Evolutionary conservation across 2,113 vertebrate genomes (phyloP).

Genomic region (Aplodontia rufa): DNA sequence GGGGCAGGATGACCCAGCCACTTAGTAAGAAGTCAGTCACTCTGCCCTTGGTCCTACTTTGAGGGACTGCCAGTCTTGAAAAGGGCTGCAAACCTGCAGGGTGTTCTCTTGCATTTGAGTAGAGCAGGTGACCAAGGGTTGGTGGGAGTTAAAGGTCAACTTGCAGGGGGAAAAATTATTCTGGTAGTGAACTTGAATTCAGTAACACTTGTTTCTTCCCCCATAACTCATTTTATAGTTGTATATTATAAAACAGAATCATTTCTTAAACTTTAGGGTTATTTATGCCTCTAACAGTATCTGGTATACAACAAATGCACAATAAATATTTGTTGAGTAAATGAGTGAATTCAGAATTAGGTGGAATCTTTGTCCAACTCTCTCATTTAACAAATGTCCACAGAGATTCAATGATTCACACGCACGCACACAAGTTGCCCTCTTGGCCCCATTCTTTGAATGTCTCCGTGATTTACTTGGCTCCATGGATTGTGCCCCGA

Average conservation of each 20-base stretch:
- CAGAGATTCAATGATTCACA: accelerated
- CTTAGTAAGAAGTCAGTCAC: not conserved
- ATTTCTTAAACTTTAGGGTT: not conserved
- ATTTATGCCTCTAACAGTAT: accelerated
- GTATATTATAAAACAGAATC: not conserved
- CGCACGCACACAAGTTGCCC: too few relatives aligned
- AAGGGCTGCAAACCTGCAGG: not conserved
- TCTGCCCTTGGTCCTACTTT: not conserved
- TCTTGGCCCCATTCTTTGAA: not conserved
- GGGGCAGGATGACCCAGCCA: not conserved
- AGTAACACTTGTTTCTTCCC: not conserved
- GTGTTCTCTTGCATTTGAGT: not conserved
- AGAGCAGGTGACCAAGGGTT: not conserved
- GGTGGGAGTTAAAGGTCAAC: not conserved
- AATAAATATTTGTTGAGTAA: not conserved
- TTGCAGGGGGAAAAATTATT: not conserved
- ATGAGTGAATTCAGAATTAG: not conserved
- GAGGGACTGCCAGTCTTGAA: not conserved
- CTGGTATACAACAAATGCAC: not conserved
- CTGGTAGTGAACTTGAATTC: not conserved
- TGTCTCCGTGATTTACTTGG: not conserved
- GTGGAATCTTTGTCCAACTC: not conserved
- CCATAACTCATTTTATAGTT: too few relatives aligned
- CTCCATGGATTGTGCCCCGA: accelerated
- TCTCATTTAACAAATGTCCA: not conserved